Evolutionary conservation across 2,888 invertebrate species (phyloP).

Genomic region (Priocnemis perturbator): DNA sequence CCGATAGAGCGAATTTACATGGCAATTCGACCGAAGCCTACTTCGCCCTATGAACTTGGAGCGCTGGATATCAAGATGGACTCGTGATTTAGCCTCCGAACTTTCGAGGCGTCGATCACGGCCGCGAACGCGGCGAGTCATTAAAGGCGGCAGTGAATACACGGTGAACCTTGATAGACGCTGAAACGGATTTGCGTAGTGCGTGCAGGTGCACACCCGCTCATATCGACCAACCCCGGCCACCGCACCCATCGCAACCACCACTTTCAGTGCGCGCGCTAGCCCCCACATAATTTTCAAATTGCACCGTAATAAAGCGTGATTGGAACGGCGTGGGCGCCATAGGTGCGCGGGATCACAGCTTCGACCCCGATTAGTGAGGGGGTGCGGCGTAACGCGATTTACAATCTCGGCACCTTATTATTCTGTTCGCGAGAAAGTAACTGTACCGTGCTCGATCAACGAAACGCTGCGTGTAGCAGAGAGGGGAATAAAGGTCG

Average conservation of each 20-base stretch:
- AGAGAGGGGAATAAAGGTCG: too few relatives aligned
- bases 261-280: neutral
- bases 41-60: too few relatives aligned
- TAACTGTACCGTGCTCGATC: too few relatives aligned
- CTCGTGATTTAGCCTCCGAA: too few relatives aligned
- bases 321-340: slow-evolving; percentile 58
- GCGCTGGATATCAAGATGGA: too few relatives aligned
- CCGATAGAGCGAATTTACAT: too few relatives aligned
- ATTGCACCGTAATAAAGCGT: slow-evolving; percentile 67
- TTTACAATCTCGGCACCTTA: slow-evolving; percentile 56
- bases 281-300: slow-evolving; percentile 67
- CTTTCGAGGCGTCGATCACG: too few relatives aligned
- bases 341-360: neutral
- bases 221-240: slow-evolving; percentile 8
- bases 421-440: slow-evolving; percentile 24
- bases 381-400: slow-evolving; percentile 40
- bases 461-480: too few relatives aligned
- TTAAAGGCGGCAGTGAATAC: neutral
- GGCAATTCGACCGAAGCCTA: too few relatives aligned
- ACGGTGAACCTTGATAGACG: slow-evolving; percentile 15
- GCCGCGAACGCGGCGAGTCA: too few relatives aligned
- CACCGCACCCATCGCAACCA: neutral
- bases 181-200: slow-evolving; percentile 14
- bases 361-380: slow-evolving; percentile 38
- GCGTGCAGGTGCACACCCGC: slow-evolving; percentile 20